Percentiles rank a stretch among this genome's conserved stretches.
These are phyloP conservation scores for Heptranchias perlo DNA, from an alignment of 2,113 vertebrate genomes.

Conservation along the genomic window DNA sequence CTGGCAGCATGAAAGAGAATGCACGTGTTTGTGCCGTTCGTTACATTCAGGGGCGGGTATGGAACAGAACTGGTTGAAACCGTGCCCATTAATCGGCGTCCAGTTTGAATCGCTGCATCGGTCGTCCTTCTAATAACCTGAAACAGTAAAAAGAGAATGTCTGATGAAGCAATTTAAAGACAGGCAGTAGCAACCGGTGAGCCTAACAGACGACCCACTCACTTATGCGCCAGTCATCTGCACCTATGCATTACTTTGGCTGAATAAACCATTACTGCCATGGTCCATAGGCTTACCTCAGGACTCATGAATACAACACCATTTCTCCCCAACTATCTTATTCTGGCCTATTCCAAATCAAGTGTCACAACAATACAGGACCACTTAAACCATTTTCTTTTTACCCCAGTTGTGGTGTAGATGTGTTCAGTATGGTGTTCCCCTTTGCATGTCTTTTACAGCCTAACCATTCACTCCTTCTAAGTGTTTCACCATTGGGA, in stretches of 20 bases:
- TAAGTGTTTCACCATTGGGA: not conserved
- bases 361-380: not conserved
- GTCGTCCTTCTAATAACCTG: conserved; percentile 48
- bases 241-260: not conserved
- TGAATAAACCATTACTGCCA: not conserved
- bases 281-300: not conserved
- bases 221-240: not conserved
- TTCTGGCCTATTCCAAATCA: not conserved
- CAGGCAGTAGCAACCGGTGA: not conserved
- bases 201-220: not conserved
- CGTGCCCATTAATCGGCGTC: conserved; percentile 49
- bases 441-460: no score
- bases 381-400: not conserved
- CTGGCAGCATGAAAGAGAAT: conserved; percentile 55
- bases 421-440: not conserved
- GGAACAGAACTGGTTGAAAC: conserved; percentile 41
- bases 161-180: not conserved
- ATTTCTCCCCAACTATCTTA: not conserved
- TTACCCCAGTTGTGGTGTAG: not conserved
- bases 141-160: conserved; percentile 40
- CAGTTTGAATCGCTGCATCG: conserved; percentile 39
- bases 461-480: no score
- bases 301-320: not conserved
- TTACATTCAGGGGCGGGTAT: conserved; percentile 52
- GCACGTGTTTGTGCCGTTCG: conserved; percentile 48